Evolutionary conservation across 2,888 invertebrate genomes (phyloP).

Genomic region (Mythimna lalbum): DNA sequence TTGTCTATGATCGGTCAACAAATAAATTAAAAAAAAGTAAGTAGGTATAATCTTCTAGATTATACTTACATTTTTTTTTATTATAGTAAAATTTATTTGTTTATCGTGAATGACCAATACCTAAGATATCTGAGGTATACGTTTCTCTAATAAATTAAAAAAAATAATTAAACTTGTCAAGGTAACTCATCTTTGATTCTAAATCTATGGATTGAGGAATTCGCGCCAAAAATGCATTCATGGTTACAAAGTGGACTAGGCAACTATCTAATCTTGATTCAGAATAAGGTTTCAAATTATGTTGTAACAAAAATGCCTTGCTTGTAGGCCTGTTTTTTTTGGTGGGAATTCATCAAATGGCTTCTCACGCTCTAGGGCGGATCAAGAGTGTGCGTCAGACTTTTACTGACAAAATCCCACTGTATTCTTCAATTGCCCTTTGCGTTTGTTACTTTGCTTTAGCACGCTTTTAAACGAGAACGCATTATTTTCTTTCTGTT

Average conservation of each 20-base stretch:
- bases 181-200: background rate
- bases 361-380: too few relatives aligned
- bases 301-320: background rate
- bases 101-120: background rate
- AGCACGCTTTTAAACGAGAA: too few relatives aligned
- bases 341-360: too few relatives aligned
- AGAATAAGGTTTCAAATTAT: slow-evolving; percentile 3
- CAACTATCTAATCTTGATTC: slow-evolving; percentile 10
- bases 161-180: background rate
- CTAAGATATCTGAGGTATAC: too few relatives aligned
- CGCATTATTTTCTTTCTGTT: too few relatives aligned
- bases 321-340: background rate
- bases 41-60: too few relatives aligned
- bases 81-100: too few relatives aligned
- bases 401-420: too few relatives aligned
- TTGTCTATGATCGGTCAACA: background rate
- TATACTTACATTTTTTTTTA: background rate
- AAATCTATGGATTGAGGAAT: slow-evolving; percentile 15
- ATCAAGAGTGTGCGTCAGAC: too few relatives aligned
- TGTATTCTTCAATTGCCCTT: too few relatives aligned
- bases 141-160: background rate
- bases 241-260: background rate
- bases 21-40: too few relatives aligned
- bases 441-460: too few relatives aligned
- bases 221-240: background rate